These are phyloP conservation scores for Delichon dasypus DNA, from an alignment of 2,797 vertebrate genomes.

Conservation along the genomic window DNA sequence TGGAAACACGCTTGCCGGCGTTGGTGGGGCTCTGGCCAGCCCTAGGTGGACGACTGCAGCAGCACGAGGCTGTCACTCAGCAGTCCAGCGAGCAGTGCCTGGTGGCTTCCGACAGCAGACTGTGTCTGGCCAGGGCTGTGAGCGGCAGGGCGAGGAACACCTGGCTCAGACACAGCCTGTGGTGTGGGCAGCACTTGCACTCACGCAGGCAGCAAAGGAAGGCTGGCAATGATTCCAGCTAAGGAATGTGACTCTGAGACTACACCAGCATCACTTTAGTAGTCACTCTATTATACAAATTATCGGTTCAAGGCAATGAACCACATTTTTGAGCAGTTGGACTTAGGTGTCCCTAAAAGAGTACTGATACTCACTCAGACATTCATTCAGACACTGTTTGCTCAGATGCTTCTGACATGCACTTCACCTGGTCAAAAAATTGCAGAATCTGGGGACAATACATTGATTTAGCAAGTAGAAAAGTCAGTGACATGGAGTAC, in stretches of 20 bases:
- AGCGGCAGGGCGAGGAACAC: not conserved
- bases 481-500: not conserved
- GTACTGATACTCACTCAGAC: not conserved
- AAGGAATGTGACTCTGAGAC: not conserved
- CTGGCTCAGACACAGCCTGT: not conserved
- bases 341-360: not conserved
- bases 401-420: not conserved
- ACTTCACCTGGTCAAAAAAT: not conserved
- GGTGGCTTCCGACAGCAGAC: not conserved
- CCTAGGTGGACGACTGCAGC: not conserved
- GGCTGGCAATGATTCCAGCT: not conserved
- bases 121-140: not conserved
- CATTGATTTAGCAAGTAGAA: not conserved
- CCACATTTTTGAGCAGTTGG: not conserved
- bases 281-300: not conserved
- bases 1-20: accelerated
- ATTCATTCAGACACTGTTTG: not conserved
- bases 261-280: not conserved
- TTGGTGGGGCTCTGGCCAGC: not conserved
- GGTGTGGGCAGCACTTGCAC: not conserved
- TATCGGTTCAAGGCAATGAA: not conserved
- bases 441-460: not conserved
- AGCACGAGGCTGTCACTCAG: not conserved
- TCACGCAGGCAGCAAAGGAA: not conserved
- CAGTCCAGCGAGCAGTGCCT: not conserved